Conservation (phyloP, 2,797 vertebrate species). For the Coccyzus lansbergi region DNA sequence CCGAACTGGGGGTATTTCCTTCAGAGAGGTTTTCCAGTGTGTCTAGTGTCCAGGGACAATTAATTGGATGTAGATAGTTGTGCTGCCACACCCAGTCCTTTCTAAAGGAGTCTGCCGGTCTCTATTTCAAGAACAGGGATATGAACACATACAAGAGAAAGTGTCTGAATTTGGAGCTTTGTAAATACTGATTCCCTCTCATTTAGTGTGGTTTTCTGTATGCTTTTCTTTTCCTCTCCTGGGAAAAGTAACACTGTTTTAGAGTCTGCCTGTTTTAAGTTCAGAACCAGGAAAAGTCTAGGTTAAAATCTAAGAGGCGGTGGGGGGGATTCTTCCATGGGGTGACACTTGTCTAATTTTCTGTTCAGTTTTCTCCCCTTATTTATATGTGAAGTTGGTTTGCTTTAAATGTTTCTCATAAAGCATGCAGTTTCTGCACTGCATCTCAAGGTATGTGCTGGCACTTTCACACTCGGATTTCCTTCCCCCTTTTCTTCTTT, state of each 20-base stretch:
- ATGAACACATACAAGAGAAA: background rate
- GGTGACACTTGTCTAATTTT: slow-evolving; percentile 10
- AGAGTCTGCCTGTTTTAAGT: background rate
- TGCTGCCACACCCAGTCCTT: background rate
- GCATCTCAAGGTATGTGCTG: background rate
- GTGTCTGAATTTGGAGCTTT: background rate
- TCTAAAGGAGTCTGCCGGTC: background rate
- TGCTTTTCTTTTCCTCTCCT: background rate
- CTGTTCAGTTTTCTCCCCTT: slow-evolving; percentile 12
- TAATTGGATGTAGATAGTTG: background rate
- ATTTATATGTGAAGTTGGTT: slow-evolving; percentile 43
- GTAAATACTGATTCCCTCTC: background rate
- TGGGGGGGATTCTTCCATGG: background rate
- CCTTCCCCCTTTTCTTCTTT: background rate
- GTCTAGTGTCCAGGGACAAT: background rate
- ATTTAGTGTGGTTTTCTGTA: background rate
- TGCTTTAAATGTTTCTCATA: background rate
- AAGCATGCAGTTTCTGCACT: background rate
- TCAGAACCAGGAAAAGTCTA: background rate
- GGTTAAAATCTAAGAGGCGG: background rate
- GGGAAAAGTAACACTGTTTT: background rate
- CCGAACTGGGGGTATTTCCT: background rate
- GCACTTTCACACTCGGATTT: slow-evolving; percentile 19
- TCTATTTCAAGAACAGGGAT: background rate
- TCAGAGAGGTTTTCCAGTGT: background rate